Conservation (phyloP, 2,797 vertebrate genomes). For the Propithecus perrieri region DNA sequence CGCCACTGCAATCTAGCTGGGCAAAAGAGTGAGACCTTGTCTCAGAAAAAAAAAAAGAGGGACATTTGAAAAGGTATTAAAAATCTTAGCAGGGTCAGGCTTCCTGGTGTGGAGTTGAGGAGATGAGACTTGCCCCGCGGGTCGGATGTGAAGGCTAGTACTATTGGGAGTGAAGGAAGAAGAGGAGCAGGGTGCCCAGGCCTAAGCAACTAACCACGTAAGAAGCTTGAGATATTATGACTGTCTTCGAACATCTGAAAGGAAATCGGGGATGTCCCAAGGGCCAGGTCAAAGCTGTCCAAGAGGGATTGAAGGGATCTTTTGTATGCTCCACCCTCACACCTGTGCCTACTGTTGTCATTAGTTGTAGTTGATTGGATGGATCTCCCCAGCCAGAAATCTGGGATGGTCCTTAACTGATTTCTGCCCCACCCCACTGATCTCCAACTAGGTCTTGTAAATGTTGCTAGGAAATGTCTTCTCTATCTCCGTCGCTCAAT, state of each 20-base stretch:
- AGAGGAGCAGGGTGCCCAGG: neutral
- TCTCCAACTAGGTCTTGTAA: neutral
- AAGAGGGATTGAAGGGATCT: neutral
- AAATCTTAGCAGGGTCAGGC: neutral
- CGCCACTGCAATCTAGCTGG: neutral
- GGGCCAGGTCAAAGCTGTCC: neutral
- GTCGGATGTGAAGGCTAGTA: neutral
- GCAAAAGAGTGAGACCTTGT: neutral
- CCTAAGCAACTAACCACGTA: neutral
- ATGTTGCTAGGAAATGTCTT: neutral
- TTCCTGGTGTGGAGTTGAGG: neutral
- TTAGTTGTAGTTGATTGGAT: neutral
- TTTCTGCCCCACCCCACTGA: neutral
- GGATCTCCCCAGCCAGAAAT: neutral
- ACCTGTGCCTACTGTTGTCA: neutral
- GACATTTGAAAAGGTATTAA: neutral
- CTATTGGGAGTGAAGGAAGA: neutral
- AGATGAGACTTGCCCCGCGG: neutral
- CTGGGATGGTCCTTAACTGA: neutral
- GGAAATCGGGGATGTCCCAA: neutral
- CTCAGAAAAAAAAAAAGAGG: neutral
- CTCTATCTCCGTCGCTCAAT: neutral
- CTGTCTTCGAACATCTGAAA: neutral
- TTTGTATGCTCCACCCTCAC: fast-evolving
- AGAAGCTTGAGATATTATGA: neutral